phyloP scores from a whole-genome alignment of 2,113 vertebrate species.

The Crypturellus undulatus region DNA sequence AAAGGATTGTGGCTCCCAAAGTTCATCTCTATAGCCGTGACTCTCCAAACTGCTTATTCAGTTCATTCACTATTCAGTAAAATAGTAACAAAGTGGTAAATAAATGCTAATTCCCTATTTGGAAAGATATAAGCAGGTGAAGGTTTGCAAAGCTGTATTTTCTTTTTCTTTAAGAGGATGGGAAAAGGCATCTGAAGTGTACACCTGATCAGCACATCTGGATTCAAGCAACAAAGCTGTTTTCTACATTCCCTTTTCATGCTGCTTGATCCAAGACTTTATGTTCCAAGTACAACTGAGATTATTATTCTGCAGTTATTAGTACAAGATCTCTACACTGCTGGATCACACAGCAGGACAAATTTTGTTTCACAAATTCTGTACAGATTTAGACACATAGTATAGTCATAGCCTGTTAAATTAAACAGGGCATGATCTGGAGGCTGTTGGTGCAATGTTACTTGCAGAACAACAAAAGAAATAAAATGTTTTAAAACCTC shows the following conservation, averaged over 20 bases:
- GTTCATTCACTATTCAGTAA: neutral
- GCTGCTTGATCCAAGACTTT: fast-evolving
- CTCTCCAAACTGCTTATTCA: neutral
- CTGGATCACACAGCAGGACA: neutral
- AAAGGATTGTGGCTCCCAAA: neutral
- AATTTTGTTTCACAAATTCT: neutral
- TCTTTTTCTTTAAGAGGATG: neutral
- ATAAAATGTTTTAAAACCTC: neutral
- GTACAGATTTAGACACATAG: neutral
- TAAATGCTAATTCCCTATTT: neutral
- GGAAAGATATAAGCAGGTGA: neutral
- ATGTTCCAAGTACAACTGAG: neutral
- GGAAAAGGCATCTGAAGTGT: neutral
- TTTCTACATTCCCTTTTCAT: neutral
- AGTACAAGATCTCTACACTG: neutral
- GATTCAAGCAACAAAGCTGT: neutral
- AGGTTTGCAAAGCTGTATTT: neutral
- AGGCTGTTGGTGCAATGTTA: neutral
- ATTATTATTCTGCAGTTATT: neutral
- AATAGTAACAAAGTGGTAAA: neutral
- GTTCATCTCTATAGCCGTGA: neutral
- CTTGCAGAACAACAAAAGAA: neutral
- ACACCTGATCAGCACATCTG: neutral
- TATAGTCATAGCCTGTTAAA: neutral
- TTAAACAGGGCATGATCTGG: neutral